Evolutionary conservation across 2,113 vertebrate genomes (phyloP).

Genomic region (Emydocephalus ijimae): DNA sequence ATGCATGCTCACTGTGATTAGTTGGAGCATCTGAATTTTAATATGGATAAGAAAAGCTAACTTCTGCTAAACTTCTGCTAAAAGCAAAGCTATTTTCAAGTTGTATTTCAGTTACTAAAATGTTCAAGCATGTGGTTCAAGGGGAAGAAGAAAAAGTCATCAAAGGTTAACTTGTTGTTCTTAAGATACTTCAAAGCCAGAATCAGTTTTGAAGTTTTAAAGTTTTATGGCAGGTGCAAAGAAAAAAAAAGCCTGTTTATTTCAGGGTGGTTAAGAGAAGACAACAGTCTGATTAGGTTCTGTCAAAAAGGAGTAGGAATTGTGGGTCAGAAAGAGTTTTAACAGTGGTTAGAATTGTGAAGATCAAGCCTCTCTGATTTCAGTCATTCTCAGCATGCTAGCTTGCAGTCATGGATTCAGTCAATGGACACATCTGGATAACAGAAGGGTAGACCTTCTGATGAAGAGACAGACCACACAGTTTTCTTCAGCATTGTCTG

Average conservation of each 20-base stretch:
- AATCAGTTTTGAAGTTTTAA: constrained; percentile 83
- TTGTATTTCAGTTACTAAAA: constrained; percentile 75
- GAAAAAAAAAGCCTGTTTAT: constrained; percentile 83
- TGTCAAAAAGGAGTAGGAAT: constrained; percentile 75
- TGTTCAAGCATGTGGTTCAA: constrained; percentile 82
- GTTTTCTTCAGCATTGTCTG: constrained; percentile 5
- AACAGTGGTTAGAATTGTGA: constrained; percentile 80
- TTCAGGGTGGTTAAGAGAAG: constrained; percentile 80
- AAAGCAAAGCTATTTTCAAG: constrained; percentile 66
- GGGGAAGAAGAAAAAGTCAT: constrained; percentile 75
- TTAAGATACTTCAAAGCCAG: constrained; percentile 93
- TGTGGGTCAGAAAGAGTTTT: constrained; percentile 72
- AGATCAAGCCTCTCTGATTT: constrained; percentile 99
- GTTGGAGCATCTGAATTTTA: neutral
- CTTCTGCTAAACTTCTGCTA: no score
- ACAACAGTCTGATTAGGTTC: constrained; percentile 69
- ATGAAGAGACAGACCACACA: constrained; percentile 45
- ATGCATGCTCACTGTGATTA: neutral
- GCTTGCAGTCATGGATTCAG: constrained; percentile 69
- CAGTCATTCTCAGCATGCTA: constrained; percentile 93
- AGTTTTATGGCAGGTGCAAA: constrained; percentile 96
- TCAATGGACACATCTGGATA: constrained; percentile 83
- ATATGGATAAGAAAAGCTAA: neutral
- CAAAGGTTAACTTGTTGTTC: constrained; percentile 88
- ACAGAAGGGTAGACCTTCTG: constrained; percentile 70